Evolutionary conservation across 1,140 invertebrate species (phyloP), one percentile per base, ranked within the genome.

Genomic region (Drosophila bifasciata): DNA sequence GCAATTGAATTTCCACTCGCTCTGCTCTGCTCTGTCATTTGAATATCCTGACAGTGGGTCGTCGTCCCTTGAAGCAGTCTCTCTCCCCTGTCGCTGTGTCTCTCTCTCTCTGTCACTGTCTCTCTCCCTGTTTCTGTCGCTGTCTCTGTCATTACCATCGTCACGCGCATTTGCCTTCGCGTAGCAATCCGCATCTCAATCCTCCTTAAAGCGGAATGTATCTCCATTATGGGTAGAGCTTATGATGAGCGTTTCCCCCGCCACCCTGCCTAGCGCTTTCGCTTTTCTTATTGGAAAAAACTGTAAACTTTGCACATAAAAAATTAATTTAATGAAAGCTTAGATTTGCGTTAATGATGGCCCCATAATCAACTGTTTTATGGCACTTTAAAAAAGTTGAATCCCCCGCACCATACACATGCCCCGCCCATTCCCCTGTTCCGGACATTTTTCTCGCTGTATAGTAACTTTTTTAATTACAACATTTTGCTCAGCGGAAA

Each of bases 361-460:
- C 28, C 8, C 73, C 81, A 81, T 85, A 86, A 85, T 85, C 81
- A 77, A 86, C 81, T 81, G 81, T 86, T 81, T 85, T 85, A 85
- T 86, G 66, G 72, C 81, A 88, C 77, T 86, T 85, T 62, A 68
- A 77, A 77, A 85, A 85, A 86, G 63, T 85, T 85, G 32, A 74
- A 75, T 62, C 8, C 28, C 8, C 25, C 25, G 7, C 1, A 25
- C 25, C 23, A 25, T 0, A 25, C 7, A 25, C 25, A 25, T 25
- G 1, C 2, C 77, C 58, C 13, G 43, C 68, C 28, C 49, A 41
- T 58, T 48, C 63, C 48, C 51, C 25, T 44, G 56, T 21, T 23
- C 36, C 40, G 62, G 43, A 68, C 43, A 56, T 55, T 68, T 48
- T 68, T 25, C 15, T 2, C 50, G 69, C 66, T 51, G 57, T n/a